A percentile compares a stretch with the other conserved stretches of the same genome.
Conservation (phyloP, 1,140 invertebrate genomes). For the Drosophila seguyi region DNA sequence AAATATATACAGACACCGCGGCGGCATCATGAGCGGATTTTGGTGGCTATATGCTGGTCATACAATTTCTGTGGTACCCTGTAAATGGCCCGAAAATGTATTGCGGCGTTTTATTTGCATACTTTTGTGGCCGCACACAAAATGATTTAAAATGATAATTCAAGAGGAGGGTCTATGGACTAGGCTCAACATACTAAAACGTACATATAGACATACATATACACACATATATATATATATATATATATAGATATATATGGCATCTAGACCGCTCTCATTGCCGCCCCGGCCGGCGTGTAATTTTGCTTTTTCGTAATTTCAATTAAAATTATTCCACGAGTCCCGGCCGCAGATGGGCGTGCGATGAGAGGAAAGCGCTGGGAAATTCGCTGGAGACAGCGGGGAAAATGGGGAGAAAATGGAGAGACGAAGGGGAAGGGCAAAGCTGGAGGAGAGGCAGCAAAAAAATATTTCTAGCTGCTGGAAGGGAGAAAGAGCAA, state of each 20-base stretch:
- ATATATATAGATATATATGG: constrained; percentile 2
- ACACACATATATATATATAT: neutral
- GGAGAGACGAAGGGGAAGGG: no score
- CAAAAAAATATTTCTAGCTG: constrained; percentile 38
- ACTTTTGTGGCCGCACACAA: constrained; percentile 70
- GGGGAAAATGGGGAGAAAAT: neutral
- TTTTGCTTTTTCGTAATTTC: constrained; percentile 76
- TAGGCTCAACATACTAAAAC: constrained; percentile 7
- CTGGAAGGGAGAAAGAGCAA: constrained; percentile 47
- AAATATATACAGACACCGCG: constrained; percentile 25
- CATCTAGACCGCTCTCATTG: constrained; percentile 1
- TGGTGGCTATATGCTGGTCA: constrained; percentile 30
- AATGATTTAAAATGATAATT: constrained; percentile 82
- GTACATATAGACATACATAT: neutral
- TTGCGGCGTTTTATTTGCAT: constrained; percentile 76
- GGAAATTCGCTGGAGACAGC: neutral
- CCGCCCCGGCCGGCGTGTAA: constrained; percentile 35
- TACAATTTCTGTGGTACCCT: constrained; percentile 42
- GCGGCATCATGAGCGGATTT: constrained; percentile 32
- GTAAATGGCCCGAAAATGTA: constrained; percentile 56
- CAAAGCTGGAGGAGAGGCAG: neutral
- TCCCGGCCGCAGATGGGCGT: constrained; percentile 32
- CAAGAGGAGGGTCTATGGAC: constrained; percentile 22
- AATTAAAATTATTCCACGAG: constrained; percentile 80
- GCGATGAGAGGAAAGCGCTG: neutral